Conservation (phyloP, 2,113 vertebrate species). For the Percopsis transmontana region DNA sequence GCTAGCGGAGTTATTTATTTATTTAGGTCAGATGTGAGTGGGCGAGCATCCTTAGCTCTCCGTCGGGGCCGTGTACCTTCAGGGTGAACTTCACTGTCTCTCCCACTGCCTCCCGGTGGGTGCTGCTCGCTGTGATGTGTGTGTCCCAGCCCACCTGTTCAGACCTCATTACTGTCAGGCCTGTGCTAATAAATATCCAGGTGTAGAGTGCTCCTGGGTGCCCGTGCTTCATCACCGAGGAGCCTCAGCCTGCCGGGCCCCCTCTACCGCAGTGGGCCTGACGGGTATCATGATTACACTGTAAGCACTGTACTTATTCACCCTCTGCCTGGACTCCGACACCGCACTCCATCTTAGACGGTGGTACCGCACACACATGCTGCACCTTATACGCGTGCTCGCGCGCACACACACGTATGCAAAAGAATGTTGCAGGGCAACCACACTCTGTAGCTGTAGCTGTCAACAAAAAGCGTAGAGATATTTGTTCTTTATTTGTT, state of each 20-base stretch:
- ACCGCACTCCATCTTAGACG: conserved; percentile 76
- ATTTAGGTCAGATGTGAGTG: conserved; percentile 57
- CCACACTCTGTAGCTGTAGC: conserved; percentile 22
- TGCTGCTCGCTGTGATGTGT: conserved; percentile 78
- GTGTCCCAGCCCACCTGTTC: conserved; percentile 82
- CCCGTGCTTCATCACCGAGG: conserved; percentile 77
- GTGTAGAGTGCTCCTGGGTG: conserved; percentile 75
- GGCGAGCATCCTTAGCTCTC: conserved; percentile 57
- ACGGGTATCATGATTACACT: conserved; percentile 83
- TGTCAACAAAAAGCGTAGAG: conserved; percentile 70
- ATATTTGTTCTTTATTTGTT: conserved; percentile 65
- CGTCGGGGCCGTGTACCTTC: conserved; percentile 53
- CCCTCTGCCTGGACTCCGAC: conserved; percentile 78
- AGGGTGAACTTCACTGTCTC: conserved; percentile 71
- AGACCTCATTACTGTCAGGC: conserved; percentile 82
- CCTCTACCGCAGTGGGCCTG: conserved; percentile 63
- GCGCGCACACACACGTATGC: conserved; percentile 47
- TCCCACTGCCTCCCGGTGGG: conserved; percentile 67
- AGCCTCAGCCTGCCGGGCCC: conserved; percentile 63
- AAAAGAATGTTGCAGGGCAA: conserved; percentile 34
- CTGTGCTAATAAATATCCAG: conserved; percentile 83
- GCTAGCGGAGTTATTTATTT: conserved; percentile 28
- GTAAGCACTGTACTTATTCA: conserved; percentile 83
- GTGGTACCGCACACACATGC: conserved; percentile 51
- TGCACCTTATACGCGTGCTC: conserved; percentile 9